A percentile compares a stretch with the other conserved stretches of the same genome.
phyloP scores from a whole-genome alignment of 2,888 invertebrate genomes.

The Frankliniella fusca region DNA sequence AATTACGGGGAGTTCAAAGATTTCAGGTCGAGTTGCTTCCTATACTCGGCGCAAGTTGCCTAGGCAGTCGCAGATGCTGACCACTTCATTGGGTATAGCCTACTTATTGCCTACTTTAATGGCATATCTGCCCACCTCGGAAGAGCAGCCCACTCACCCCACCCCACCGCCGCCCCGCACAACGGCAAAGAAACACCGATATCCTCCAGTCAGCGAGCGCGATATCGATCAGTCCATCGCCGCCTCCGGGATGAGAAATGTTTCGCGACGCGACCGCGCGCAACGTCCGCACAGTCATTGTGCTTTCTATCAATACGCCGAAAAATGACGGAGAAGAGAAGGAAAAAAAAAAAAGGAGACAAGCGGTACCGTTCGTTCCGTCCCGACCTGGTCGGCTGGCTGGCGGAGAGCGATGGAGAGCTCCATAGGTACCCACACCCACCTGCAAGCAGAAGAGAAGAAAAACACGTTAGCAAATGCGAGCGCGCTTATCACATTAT shows the following conservation, averaged over 20 bases:
- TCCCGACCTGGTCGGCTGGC: not conserved
- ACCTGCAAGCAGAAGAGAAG: not conserved
- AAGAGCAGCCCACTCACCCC: not conserved
- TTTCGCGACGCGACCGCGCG: not conserved
- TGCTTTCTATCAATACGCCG: conserved; percentile 5
- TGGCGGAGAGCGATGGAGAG: not conserved
- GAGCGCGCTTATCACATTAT: not conserved
- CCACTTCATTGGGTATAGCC: too few relatives aligned
- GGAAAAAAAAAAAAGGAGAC: not conserved
- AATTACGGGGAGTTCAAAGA: too few relatives aligned
- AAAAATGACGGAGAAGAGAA: conserved; percentile 10
- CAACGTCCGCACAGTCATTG: not conserved
- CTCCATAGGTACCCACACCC: not conserved
- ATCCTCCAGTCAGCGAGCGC: not conserved
- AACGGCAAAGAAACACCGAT: not conserved
- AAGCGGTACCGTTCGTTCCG: not conserved
- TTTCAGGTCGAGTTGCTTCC: too few relatives aligned
- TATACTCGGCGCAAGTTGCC: too few relatives aligned
- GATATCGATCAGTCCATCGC: too few relatives aligned
- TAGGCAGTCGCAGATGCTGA: too few relatives aligned
- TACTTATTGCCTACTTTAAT: too few relatives aligned
- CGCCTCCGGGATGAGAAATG: too few relatives aligned
- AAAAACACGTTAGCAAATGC: not conserved
- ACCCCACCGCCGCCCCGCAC: too few relatives aligned
- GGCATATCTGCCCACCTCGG: not conserved